Conservation (phyloP, 2,113 vertebrate species). For the Calidris pugnax region DNA sequence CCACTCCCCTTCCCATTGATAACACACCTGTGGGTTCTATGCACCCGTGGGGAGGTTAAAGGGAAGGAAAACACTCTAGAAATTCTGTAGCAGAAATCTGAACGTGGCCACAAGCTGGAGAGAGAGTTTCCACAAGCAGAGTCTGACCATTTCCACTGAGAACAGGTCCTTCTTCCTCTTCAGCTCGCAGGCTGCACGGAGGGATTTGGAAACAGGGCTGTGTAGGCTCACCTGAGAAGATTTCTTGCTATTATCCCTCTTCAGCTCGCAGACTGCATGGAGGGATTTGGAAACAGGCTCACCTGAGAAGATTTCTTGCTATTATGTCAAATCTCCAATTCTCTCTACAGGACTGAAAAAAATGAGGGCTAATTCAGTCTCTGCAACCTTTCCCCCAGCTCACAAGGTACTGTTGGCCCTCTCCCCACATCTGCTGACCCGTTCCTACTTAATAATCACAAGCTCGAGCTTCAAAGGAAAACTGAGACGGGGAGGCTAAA, state of each 20-base stretch:
- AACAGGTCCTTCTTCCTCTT: not conserved
- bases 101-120: not conserved
- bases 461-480: not conserved
- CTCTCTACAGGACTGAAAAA: not conserved
- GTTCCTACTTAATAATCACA: not conserved
- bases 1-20: not conserved
- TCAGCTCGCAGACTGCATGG: not conserved
- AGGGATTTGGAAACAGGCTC: not conserved
- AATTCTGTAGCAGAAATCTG: not conserved
- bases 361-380: not conserved
- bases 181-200: not conserved
- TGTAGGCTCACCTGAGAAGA: not conserved
- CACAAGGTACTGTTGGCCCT: not conserved
- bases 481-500: not conserved
- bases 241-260: not conserved
- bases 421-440: not conserved
- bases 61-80: not conserved
- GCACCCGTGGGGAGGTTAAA: not conserved
- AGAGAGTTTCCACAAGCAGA: not conserved
- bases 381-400: not conserved
- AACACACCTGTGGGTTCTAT: not conserved
- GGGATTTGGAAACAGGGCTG: not conserved
- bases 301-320: not conserved
- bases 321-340: not conserved
- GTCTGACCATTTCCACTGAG: not conserved